A percentile compares a stretch with the other conserved stretches of the same genome.
Evolutionary conservation across 2,113 vertebrate genomes (phyloP).

Genomic region (Scortum barcoo): DNA sequence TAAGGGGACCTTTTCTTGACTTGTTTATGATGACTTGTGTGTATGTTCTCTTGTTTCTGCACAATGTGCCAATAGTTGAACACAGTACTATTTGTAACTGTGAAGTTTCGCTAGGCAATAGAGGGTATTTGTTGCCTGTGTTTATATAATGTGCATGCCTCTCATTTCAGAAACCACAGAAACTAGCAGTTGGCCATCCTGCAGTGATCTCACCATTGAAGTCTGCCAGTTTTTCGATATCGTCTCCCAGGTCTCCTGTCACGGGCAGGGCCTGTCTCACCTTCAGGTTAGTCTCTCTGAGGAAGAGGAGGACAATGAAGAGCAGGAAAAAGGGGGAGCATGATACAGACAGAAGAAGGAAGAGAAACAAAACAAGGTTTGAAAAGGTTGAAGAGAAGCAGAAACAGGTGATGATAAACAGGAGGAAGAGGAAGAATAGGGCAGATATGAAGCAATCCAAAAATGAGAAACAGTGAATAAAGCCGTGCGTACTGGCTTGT

Average conservation of each 20-base stretch:
- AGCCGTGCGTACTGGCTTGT: too few relatives aligned
- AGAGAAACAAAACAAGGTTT: background rate
- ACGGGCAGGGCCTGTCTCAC: slow-evolving; percentile 92
- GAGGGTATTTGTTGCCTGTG: background rate
- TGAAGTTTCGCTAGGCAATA: background rate
- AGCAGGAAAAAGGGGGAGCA: background rate
- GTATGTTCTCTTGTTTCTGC: background rate
- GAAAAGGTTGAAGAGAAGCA: background rate
- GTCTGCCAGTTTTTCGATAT: slow-evolving; percentile 87
- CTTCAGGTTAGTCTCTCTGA: slow-evolving; percentile 97
- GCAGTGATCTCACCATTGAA: slow-evolving; percentile 87
- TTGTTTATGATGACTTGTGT: background rate
- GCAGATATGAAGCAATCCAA: background rate
- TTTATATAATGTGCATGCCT: background rate
- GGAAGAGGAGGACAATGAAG: slow-evolving; percentile 3
- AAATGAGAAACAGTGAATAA: background rate
- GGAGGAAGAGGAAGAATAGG: background rate
- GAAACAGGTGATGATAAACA: background rate
- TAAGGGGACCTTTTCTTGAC: too few relatives aligned
- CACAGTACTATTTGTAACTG: background rate
- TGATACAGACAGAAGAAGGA: background rate
- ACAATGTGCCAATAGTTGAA: background rate
- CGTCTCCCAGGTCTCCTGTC: slow-evolving; percentile 91
- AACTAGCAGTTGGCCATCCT: background rate
- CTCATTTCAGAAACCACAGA: background rate